phyloP scores from a whole-genome alignment of 2,113 vertebrate genomes.

The Gymnorhina tibicen region DNA sequence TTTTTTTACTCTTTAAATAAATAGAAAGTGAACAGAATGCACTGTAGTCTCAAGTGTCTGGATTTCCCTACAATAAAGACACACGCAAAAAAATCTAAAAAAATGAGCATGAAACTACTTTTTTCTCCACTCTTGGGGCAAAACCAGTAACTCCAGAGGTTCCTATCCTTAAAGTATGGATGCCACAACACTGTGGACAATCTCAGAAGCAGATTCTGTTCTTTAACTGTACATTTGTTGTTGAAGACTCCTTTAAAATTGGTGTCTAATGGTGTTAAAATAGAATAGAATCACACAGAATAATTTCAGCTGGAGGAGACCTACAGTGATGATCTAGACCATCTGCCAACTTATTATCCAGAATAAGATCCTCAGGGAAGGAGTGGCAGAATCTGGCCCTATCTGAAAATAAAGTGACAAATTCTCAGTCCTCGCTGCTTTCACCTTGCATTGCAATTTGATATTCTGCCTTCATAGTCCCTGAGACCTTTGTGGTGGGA shows the following conservation, averaged over 20 bases:
- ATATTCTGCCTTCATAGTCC: background rate
- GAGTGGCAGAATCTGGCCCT: background rate
- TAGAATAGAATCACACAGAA: background rate
- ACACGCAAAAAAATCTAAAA: background rate
- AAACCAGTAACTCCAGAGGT: background rate
- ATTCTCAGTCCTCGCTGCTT: background rate
- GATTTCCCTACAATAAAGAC: background rate
- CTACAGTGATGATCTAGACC: background rate
- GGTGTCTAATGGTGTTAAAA: background rate
- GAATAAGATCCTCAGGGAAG: background rate
- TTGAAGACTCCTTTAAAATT: background rate
- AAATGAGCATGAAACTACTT: background rate
- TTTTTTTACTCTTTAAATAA: background rate
- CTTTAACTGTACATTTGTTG: background rate
- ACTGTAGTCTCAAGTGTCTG: background rate
- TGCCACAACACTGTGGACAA: background rate
- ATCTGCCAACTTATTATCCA: background rate
- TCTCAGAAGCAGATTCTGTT: background rate
- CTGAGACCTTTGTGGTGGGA: background rate
- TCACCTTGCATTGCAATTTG: background rate
- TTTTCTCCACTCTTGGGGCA: background rate
- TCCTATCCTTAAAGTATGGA: background rate
- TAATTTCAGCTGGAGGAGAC: background rate
- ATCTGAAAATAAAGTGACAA: background rate
- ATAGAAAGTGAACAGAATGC: background rate